Evolutionary conservation across 2,888 invertebrate genomes (phyloP).

Genomic region (Netelia fuscicornis): DNA sequence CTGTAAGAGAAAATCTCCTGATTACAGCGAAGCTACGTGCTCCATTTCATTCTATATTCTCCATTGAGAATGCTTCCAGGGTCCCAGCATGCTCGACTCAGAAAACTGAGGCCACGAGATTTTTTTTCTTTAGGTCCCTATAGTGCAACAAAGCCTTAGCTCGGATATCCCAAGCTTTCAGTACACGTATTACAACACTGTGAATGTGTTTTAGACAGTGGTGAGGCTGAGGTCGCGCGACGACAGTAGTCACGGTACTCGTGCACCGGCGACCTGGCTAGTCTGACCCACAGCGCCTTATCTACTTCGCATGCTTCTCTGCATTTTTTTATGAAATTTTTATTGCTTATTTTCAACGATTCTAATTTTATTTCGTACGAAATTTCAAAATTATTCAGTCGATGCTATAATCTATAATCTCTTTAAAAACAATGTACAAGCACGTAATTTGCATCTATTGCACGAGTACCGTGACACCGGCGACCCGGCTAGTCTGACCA

Average conservation of each 20-base stretch:
- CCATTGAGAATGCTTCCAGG: conserved; percentile 16
- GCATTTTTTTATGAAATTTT: neutral
- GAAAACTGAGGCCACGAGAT: conserved; percentile 23
- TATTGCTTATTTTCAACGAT: neutral
- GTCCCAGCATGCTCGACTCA: conserved; percentile 21
- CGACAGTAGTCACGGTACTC: neutral
- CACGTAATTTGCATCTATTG: too few species aligned
- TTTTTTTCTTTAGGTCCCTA: neutral
- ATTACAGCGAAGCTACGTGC: conserved; percentile 62
- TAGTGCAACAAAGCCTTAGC: conserved; percentile 5
- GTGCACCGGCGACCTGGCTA: neutral
- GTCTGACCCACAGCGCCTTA: conserved; percentile 3
- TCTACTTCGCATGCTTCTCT: neutral
- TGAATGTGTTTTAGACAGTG: conserved; percentile 15
- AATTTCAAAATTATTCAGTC: too few species aligned
- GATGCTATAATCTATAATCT: too few species aligned
- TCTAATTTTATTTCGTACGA: too few species aligned
- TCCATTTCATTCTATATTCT: conserved; percentile 52
- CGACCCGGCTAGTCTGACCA: neutral
- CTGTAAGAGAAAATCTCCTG: conserved; percentile 54
- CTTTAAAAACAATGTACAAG: too few species aligned
- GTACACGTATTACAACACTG: conserved; percentile 9
- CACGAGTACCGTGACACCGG: too few species aligned
- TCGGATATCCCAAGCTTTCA: conserved; percentile 8
- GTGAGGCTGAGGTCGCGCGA: conserved; percentile 1